Base-by-base conservation (phyloP, 2,888 invertebrate genomes). In the Eupithecia exiguata region DNA sequence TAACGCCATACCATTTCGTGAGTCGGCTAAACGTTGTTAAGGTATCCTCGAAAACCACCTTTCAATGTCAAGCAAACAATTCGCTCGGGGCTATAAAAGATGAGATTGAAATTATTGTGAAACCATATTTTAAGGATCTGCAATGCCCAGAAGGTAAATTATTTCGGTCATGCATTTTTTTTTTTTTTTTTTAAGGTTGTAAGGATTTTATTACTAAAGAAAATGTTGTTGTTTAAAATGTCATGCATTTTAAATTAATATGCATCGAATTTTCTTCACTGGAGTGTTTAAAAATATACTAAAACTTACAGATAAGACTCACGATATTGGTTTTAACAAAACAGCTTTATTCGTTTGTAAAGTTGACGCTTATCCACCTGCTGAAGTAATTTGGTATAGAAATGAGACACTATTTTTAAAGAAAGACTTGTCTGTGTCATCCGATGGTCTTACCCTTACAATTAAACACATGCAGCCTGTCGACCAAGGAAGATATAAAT, bases 21-120 rank as follows among this genome's bases (percentile, higher is more conserved):
- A 69, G 69, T 43, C 30, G 25, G 40, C 46, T 74, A 5, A 40
- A 7, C 25, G 35, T 69, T 6, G 69, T 67, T 25, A 71, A 67
- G 38, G 21, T 62, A 3, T 69, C 38, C 3, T 35, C 40, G 61
- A 69, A 74, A 35, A 58, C 65, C 16, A 74, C 62, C 7, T 71
- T 61, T 30, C 62, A 46, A 43, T 74, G 74, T 62, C 67, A 49
- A 69, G 74, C 74, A 71, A 69, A 69, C 40, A 74, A 71, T n/a
- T 38, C 65, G 16, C 40, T 25, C 38, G 71, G 71, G 36, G 0
- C 12, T 30, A 21, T 21, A 16, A 25, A 71, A 25, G 25, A 46
- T n/a, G 21, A 65, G 10, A 43, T 74, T 10, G 21, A 10, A 4
- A 53, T 53, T 10, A 10, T 53, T 53, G 21, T 53, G 53, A 53